phyloP scores from a whole-genome alignment of 2,888 invertebrate species.

The Oscheius myriophilus region DNA sequence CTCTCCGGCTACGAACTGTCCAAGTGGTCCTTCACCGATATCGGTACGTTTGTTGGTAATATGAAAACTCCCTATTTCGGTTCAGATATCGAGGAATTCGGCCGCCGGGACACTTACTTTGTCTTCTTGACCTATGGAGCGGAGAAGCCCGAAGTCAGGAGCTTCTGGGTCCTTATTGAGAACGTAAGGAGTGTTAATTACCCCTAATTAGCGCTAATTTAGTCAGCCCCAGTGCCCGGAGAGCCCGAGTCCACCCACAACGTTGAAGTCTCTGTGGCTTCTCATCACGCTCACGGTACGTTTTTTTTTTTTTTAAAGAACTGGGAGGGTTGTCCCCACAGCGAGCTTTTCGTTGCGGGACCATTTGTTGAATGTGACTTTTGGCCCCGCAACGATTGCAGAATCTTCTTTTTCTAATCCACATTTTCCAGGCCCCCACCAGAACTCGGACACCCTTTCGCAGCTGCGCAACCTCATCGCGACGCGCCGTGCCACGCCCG shows the following conservation, averaged over 20 bases:
- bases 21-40: slow-evolving; percentile 60
- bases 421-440: slow-evolving; percentile 48
- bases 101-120: slow-evolving; percentile 63
- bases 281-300: slow-evolving; percentile 67
- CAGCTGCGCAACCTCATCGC: slow-evolving; percentile 64
- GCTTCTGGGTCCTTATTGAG: slow-evolving; percentile 65
- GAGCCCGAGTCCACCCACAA: slow-evolving; percentile 50
- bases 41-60: slow-evolving; percentile 33
- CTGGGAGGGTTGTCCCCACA: not conserved
- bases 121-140: slow-evolving; percentile 68
- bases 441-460: slow-evolving; percentile 64
- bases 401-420: not conserved
- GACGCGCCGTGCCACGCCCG: slow-evolving; percentile 48
- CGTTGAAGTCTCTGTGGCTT: slow-evolving; percentile 66
- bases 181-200: slow-evolving; percentile 39
- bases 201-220: not conserved
- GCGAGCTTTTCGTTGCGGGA: not conserved
- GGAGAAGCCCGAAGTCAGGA: slow-evolving; percentile 58
- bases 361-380: not conserved
- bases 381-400: too few relatives aligned
- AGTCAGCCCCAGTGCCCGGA: slow-evolving; percentile 34
- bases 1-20: slow-evolving; percentile 59
- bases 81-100: slow-evolving; percentile 43
- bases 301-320: not conserved
- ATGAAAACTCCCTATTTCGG: too few relatives aligned